Percentiles rank a stretch among this genome's conserved stretches.
phyloP scores from a whole-genome alignment of 37 sponge, comb jelly and placozoan species.

The Chondrosia reniformis region DNA sequence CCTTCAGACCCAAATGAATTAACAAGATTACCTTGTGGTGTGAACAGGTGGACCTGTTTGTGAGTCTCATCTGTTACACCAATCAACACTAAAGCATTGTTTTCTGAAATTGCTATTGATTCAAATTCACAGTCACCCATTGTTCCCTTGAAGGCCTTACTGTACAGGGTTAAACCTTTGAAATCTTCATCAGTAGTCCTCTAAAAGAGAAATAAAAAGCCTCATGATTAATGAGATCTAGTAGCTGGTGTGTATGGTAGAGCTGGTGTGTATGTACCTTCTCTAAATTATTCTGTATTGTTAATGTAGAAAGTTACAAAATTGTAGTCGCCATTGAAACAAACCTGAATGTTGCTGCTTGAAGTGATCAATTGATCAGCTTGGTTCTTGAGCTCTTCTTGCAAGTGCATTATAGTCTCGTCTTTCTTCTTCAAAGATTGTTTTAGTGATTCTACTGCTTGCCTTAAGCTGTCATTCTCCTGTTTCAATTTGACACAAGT shows the following conservation, averaged over 20 bases:
- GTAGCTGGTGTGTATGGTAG: too few species aligned
- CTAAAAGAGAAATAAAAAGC: neutral
- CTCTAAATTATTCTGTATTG: too few species aligned
- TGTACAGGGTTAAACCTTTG: neutral
- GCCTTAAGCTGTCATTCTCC: neutral
- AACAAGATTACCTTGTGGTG: neutral
- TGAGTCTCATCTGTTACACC: neutral
- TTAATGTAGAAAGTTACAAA: too few species aligned
- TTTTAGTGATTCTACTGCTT: neutral
- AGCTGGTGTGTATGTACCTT: too few species aligned
- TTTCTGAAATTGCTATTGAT: neutral
- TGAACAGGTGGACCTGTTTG: neutral
- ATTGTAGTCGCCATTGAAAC: too few species aligned
- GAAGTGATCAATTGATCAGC: too few species aligned
- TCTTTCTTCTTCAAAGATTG: neutral
- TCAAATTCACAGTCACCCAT: neutral
- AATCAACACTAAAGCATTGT: neutral
- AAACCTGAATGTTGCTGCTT: too few species aligned
- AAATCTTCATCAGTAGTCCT: slow-evolving; percentile 5
- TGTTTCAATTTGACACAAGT: neutral
- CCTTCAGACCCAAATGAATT: neutral
- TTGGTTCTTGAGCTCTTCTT: too few species aligned
- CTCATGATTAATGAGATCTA: too few species aligned
- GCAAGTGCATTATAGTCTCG: too few species aligned
- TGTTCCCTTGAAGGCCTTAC: neutral